A percentile compares a stretch with the other conserved stretches of the same genome.
These are phyloP conservation scores for Dynastes tityus DNA, from an alignment of 2,888 invertebrate genomes.

Conservation along the genomic window DNA sequence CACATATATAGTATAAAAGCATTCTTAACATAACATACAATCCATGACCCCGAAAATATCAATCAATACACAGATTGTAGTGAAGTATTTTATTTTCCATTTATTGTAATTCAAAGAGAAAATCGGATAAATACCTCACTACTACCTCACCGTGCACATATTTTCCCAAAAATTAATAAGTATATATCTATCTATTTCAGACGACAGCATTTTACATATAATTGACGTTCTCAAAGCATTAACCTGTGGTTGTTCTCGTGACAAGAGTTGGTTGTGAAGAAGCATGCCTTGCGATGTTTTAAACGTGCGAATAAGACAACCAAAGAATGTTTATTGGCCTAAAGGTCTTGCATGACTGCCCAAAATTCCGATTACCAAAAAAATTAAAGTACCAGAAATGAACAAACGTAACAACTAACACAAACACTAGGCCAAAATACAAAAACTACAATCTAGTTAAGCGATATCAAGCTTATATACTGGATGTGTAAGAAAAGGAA, in stretches of 20 bases:
- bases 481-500: constrained; percentile 1
- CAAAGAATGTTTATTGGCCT: constrained; percentile 34
- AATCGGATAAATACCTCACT: constrained; percentile 6
- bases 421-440: neutral
- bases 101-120: neutral
- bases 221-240: constrained; percentile 48
- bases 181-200: neutral
- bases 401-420: neutral
- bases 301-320: constrained; percentile 35
- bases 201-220: constrained; percentile 43
- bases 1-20: neutral
- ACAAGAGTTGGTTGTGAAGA: constrained; percentile 4
- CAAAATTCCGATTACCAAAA: constrained; percentile 20
- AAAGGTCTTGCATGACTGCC: constrained; percentile 44
- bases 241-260: constrained; percentile 43
- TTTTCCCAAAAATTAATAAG: neutral
- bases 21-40: neutral
- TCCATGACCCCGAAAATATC: neutral
- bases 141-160: neutral
- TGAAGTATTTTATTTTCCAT: neutral
- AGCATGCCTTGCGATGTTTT: constrained; percentile 31
- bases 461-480: neutral
- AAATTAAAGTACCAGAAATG: neutral
- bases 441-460: neutral
- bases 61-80: neutral